Evolutionary conservation across 2,888 invertebrate genomes (phyloP), one percentile per base, ranked within the genome.

Genomic region (Cheilosia grossa): DNA sequence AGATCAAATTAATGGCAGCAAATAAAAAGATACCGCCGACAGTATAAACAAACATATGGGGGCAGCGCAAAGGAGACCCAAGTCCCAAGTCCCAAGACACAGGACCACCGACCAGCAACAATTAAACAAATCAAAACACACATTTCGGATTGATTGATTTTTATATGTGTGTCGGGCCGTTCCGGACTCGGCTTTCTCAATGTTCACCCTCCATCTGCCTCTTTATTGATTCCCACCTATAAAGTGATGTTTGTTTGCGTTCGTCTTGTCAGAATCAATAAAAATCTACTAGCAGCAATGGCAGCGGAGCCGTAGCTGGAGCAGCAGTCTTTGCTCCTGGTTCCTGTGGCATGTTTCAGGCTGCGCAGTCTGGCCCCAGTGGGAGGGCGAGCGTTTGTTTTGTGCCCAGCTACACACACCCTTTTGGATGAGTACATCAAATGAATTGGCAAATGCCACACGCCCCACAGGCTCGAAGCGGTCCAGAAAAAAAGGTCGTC

Each of bases 51-150:
- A 75, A 85, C 75, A 56, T 44, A 56, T 64, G 33, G 37, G n/a
- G 30, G 78, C 59, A 19, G 24, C 19, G 56, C 47, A 61, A 13
- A 53, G 72, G 40, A 49, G 19, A 21, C 53, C 24, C 21, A 13
- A 54, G 21, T 37, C 53, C 24, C 21, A 13, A 54, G 21, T 37
- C 61, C 27, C 51, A 61, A 73, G 54, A 69, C 67, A 15, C 69
- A 78, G 73, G 77, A 82, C 77, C 86, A 82, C 82, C 85, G 82
- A 72, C 86, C 77, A 77, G 58, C 77, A 86, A 82, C 82, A 82
- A 86, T 86, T 86, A 86, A 86, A 86, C 86, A 86, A 86, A 86
- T 82, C 86, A 86, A 86, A 86, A 86, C 82, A 86, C 73, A 86
- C 77, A 82, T 82, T 86, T 86, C 78, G 82, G 73, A 82, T 82